These are phyloP conservation scores for Cladopsammia gracilis DNA, from an alignment of 64 coral and sea anemone genomes.

Conservation along the genomic window DNA sequence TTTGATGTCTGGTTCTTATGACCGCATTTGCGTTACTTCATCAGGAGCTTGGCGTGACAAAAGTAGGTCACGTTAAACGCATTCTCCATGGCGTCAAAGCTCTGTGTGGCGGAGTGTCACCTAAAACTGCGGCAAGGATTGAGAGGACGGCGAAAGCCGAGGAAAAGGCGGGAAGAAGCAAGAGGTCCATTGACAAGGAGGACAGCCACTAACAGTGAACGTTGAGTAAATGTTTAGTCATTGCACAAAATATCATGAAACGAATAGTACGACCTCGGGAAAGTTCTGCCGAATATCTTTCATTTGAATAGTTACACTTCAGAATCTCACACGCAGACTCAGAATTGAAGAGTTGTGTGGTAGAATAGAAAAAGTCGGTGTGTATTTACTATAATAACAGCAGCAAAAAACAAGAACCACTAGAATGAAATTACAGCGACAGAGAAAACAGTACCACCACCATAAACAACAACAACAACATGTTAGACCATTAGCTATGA, in stretches of 20 bases:
- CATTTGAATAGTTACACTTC: too few species aligned
- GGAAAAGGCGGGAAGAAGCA: constrained; percentile 67
- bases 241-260: background rate
- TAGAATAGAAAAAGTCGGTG: too few species aligned
- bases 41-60: constrained; percentile 92
- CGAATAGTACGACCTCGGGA: too few species aligned
- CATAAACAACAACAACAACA: too few species aligned
- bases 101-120: constrained; percentile 89
- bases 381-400: too few species aligned
- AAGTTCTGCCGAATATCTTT: too few species aligned
- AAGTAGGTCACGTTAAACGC: constrained; percentile 88
- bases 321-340: too few species aligned
- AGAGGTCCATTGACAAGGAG: constrained; percentile 70
- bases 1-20: background rate
- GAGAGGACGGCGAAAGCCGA: constrained; percentile 87
- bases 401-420: too few species aligned
- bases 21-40: background rate
- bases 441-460: too few species aligned
- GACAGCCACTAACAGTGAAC: constrained; percentile 71
- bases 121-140: constrained; percentile 78
- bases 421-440: too few species aligned
- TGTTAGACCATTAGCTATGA: too few species aligned
- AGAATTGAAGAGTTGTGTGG: too few species aligned
- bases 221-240: background rate
- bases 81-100: constrained; percentile 86